Evolutionary conservation across 2,888 invertebrate genomes (phyloP).

Genomic region (Dasysyrphus albostriatus): DNA sequence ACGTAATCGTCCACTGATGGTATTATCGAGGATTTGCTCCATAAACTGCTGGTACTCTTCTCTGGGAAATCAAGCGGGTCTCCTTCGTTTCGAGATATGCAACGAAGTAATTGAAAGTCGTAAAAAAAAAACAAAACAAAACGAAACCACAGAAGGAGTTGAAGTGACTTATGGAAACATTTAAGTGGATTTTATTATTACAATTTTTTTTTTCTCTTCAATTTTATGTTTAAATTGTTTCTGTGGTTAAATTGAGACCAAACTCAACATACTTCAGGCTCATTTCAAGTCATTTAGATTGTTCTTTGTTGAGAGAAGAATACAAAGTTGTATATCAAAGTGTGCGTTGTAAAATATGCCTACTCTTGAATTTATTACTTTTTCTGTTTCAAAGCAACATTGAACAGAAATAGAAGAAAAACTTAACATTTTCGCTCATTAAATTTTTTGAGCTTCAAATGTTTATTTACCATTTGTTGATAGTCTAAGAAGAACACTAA

Average conservation of each 20-base stretch:
- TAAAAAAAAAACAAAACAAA: not conserved
- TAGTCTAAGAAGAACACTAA: too few species aligned
- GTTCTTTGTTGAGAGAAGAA: not conserved
- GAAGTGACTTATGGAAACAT: conserved; percentile 42
- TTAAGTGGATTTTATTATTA: conserved; percentile 36
- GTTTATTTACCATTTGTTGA: too few species aligned
- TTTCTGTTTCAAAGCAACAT: not conserved
- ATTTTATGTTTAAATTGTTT: conserved; percentile 11
- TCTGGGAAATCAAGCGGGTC: conserved; percentile 25
- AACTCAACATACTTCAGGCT: not conserved
- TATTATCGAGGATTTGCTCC: conserved; percentile 34
- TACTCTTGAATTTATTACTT: not conserved
- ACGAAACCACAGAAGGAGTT: conserved; percentile 28
- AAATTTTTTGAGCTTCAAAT: too few species aligned
- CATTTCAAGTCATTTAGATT: not conserved
- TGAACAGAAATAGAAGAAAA: too few species aligned
- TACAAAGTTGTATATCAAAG: not conserved
- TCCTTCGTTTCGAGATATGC: not conserved
- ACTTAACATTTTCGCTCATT: too few species aligned
- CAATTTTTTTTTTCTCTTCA: not conserved
- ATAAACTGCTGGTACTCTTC: conserved; percentile 31
- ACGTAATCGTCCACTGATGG: conserved; percentile 4
- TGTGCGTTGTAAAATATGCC: not conserved
- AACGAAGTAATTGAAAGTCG: conserved; percentile 27
- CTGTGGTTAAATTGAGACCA: conserved; percentile 7